Conservation (phyloP, 2,888 invertebrate genomes). For the Unio pictorum region DNA sequence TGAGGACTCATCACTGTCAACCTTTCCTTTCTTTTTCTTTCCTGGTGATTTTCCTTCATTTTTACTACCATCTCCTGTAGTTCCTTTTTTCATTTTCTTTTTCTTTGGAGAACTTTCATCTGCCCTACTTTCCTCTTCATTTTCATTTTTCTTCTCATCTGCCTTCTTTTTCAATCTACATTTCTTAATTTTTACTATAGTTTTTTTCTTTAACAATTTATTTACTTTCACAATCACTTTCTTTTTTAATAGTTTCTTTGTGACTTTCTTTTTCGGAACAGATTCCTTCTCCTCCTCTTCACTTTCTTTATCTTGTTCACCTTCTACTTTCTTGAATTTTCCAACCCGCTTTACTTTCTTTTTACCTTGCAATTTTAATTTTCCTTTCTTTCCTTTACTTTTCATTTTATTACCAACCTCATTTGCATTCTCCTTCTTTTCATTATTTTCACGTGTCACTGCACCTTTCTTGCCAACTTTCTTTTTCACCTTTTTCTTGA, state of each 20-base stretch:
- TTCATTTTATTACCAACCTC: constrained; percentile 6
- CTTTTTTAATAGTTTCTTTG: constrained; percentile 28
- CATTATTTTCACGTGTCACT: constrained; percentile 9
- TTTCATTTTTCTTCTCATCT: background rate
- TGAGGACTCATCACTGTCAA: background rate
- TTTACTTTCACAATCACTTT: constrained; percentile 30
- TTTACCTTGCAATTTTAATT: constrained; percentile 8
- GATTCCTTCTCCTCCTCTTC: constrained; percentile 11
- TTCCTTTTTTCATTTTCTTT: constrained; percentile 3
- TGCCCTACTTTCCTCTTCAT: constrained; percentile 2
- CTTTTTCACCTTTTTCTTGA: constrained; percentile 22
- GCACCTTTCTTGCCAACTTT: constrained; percentile 9
- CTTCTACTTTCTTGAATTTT: constrained; percentile 17
- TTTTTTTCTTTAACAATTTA: constrained; percentile 28
- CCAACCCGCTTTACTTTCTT: constrained; percentile 14
- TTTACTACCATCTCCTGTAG: constrained; percentile 4
- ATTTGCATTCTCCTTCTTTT: constrained; percentile 12
- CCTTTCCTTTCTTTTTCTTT: constrained; percentile 18
- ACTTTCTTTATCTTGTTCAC: constrained; percentile 8
- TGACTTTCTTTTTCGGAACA: constrained; percentile 9
- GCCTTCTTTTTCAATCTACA: constrained; percentile 5
- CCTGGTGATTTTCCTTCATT: constrained; percentile 3
- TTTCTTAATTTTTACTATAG: constrained; percentile 29
- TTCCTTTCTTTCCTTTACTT: constrained; percentile 18
- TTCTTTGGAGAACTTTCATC: constrained; percentile 2